These are phyloP conservation scores for Dolichomitus sp. DNA, from an alignment of 2,888 invertebrate species.

Conservation along the genomic window DNA sequence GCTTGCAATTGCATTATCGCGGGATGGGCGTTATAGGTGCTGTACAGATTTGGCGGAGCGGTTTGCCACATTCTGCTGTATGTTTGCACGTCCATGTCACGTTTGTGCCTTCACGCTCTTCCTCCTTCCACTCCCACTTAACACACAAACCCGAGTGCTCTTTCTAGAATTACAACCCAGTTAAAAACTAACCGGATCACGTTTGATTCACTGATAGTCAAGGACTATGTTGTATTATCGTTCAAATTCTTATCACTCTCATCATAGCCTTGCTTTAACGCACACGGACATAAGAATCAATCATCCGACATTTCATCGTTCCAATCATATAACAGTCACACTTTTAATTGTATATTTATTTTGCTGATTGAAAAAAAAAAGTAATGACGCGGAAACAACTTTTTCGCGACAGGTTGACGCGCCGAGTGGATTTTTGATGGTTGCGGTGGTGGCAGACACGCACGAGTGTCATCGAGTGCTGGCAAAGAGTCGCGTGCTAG, in stretches of 20 bases:
- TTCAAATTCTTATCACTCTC: constrained; percentile 36
- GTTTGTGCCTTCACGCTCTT: constrained; percentile 26
- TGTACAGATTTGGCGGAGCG: constrained; percentile 77
- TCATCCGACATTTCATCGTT: not conserved
- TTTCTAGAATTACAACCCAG: not conserved
- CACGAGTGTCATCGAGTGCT: constrained; percentile 79
- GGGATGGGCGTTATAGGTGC: constrained; percentile 80
- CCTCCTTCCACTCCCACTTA: constrained; percentile 7
- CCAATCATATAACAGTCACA: not conserved
- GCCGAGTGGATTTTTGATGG: constrained; percentile 36
- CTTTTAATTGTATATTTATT: not conserved
- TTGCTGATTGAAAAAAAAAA: constrained; percentile 13
- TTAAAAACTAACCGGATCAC: constrained; percentile 4
- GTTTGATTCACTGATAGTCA: constrained; percentile 3
- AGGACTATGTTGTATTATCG: not conserved
- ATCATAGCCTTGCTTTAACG: not conserved
- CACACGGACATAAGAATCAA: not conserved
- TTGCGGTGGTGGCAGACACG: constrained; percentile 72
- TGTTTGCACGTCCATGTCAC: constrained; percentile 78
- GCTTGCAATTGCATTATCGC: constrained; percentile 82
- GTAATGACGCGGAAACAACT: not conserved
- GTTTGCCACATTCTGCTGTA: constrained; percentile 83
- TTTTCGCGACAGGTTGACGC: constrained; percentile 11
- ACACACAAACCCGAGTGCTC: not conserved
- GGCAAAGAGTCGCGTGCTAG: constrained; percentile 77